phyloP scores from a whole-genome alignment of 1,140 invertebrate species.

The Bombus fervidus region DNA sequence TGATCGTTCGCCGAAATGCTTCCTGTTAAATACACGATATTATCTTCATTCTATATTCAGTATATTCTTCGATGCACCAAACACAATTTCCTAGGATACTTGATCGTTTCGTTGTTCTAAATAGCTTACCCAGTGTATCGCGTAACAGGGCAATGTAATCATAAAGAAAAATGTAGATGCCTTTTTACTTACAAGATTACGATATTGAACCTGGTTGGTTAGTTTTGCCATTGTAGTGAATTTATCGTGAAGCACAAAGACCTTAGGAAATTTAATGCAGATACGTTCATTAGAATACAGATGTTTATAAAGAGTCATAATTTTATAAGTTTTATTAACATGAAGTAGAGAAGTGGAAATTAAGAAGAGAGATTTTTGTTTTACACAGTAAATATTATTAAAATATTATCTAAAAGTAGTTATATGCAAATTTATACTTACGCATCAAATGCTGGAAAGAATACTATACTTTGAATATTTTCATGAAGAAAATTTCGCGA shows the following conservation, averaged over 20 bases:
- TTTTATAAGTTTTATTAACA: too few relatives aligned
- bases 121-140: neutral
- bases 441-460: neutral
- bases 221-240: neutral
- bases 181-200: neutral
- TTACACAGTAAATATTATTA: too few relatives aligned
- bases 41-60: neutral
- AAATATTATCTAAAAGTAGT: too few relatives aligned
- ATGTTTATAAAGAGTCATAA: too few relatives aligned
- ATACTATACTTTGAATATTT: neutral
- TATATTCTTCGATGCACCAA: neutral
- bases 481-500: neutral
- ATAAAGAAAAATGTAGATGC: neutral
- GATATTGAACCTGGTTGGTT: neutral
- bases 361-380: too few relatives aligned
- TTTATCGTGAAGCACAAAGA: neutral
- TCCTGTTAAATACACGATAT: neutral
- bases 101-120: conserved; percentile 1
- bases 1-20: neutral
- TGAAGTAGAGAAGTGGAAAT: neutral
- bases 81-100: neutral
- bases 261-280: too few relatives aligned
- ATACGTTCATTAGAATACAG: too few relatives aligned
- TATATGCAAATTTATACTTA: too few relatives aligned
- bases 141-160: neutral